phyloP scores from a whole-genome alignment of 2,113 vertebrate genomes.

The Motacilla alba region DNA sequence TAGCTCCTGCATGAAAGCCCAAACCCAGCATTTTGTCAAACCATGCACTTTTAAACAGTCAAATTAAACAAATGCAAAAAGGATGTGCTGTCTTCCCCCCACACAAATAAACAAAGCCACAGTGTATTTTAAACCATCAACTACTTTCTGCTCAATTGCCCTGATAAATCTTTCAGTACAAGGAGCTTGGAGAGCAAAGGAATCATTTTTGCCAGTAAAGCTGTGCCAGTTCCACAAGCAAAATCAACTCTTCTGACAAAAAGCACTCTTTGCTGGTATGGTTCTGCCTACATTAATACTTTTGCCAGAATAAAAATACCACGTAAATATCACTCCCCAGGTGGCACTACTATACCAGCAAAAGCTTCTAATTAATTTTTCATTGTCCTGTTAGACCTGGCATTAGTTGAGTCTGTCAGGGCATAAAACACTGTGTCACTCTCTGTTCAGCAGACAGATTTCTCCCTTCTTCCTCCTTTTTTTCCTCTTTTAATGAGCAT shows the following conservation, averaged over 20 bases:
- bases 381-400: conserved; percentile 47
- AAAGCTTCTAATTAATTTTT: conserved; percentile 63
- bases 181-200: conserved; percentile 22
- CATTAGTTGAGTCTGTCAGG: conserved; percentile 16
- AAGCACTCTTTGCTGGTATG: conserved; percentile 24
- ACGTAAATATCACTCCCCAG: conserved; percentile 56
- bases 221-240: conserved; percentile 36
- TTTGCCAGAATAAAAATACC: conserved; percentile 53
- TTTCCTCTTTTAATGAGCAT: conserved; percentile 23
- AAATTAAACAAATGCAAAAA: conserved; percentile 21
- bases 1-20: conserved; percentile 75
- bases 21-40: conserved; percentile 41
- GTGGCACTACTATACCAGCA: conserved; percentile 45
- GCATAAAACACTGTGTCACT: conserved; percentile 12
- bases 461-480: not conserved
- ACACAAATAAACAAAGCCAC: conserved; percentile 13
- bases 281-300: conserved; percentile 20
- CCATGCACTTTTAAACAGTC: not conserved
- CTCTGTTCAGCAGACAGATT: conserved; percentile 24
- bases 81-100: not conserved
- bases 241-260: conserved; percentile 51
- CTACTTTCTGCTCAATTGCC: conserved; percentile 31
- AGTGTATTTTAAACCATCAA: conserved; percentile 19
- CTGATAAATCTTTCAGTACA: conserved; percentile 44
- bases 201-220: conserved; percentile 19